A percentile compares a stretch with the other conserved stretches of the same genome.
phyloP scores from a whole-genome alignment of 2,888 invertebrate genomes.

The Oscheius sp. region DNA sequence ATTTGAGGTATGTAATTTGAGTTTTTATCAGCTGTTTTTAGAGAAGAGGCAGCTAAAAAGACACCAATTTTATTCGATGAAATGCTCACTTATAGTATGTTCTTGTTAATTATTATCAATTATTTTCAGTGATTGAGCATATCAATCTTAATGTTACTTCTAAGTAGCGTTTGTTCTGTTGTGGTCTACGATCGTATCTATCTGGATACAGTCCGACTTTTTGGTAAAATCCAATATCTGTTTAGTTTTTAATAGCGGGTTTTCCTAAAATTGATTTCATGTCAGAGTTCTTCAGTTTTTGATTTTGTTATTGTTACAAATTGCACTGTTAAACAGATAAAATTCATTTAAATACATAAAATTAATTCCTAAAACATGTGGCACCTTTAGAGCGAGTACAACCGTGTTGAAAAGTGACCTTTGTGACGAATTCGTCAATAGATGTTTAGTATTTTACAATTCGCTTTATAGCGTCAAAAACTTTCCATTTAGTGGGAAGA shows the following conservation, averaged over 20 bases:
- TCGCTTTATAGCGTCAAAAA: constrained; percentile 83
- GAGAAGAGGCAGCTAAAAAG: constrained; percentile 7
- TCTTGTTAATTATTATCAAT: too few relatives aligned
- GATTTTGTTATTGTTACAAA: too few relatives aligned
- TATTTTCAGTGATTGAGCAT: background rate
- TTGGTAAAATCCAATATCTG: too few relatives aligned
- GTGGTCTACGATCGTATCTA: too few relatives aligned
- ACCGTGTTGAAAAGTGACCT: background rate
- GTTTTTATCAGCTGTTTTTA: too few relatives aligned
- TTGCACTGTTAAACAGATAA: too few relatives aligned
- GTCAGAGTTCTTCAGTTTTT: too few relatives aligned
- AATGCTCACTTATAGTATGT: background rate
- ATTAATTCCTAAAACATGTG: background rate
- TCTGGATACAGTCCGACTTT: too few relatives aligned
- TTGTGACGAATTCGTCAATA: background rate
- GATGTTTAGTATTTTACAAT: constrained; percentile 78
- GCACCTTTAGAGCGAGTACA: background rate
- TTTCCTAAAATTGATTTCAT: too few relatives aligned
- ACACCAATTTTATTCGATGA: constrained; percentile 1
- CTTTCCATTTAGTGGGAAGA: constrained; percentile 91
- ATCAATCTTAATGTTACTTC: background rate
- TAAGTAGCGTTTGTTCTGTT: background rate
- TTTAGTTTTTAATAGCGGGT: too few relatives aligned
- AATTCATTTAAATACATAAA: too few relatives aligned
- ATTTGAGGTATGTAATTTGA: background rate